Percentiles rank a stretch among this genome's conserved stretches.
Evolutionary conservation across 2,888 invertebrate species (phyloP).

Genomic region (Melanophora roralis): DNA sequence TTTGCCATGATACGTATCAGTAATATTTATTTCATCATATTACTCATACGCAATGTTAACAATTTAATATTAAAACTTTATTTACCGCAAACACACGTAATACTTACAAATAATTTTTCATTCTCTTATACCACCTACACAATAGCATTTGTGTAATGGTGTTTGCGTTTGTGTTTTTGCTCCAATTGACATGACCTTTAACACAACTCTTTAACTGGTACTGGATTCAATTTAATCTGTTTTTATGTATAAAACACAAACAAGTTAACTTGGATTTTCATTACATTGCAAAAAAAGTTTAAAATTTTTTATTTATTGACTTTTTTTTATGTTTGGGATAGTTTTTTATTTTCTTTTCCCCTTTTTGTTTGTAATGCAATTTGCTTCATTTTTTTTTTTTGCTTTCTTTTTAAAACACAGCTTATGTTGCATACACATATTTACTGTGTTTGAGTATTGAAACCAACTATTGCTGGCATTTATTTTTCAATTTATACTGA

Average conservation of each 20-base stretch:
- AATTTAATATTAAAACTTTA: not conserved
- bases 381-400: conserved; percentile 34
- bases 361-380: conserved; percentile 32
- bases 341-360: not conserved
- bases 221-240: conserved; percentile 16
- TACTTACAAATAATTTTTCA: no score
- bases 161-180: no score
- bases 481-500: conserved; percentile 52
- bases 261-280: conserved; percentile 7
- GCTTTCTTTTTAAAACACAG: not conserved
- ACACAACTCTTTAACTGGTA: not conserved
- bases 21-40: not conserved
- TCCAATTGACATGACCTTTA: conserved; percentile 17
- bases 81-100: not conserved
- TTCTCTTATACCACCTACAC: not conserved
- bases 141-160: no score
- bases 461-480: conserved; percentile 42
- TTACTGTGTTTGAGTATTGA: conserved; percentile 13
- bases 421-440: conserved; percentile 45
- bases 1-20: not conserved
- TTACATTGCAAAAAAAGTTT: not conserved
- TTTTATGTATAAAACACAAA: not conserved
- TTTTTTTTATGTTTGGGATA: not conserved
- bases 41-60: not conserved
- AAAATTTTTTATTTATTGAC: conserved; percentile 25